phyloP scores from a whole-genome alignment of 2,888 invertebrate genomes.

The Sesia bembeciformis region DNA sequence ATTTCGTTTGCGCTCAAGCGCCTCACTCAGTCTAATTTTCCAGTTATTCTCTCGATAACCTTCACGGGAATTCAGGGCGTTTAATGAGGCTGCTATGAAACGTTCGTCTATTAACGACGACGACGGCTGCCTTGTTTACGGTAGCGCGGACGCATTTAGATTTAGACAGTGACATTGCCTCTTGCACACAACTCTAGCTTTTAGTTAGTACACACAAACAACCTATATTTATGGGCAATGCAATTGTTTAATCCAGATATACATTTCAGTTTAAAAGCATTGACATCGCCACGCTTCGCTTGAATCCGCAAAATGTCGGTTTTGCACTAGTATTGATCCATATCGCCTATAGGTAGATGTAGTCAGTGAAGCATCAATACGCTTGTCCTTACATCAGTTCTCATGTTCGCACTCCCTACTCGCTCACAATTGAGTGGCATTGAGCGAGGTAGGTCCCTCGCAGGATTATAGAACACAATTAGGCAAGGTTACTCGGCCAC shows the following conservation, averaged over 20 bases:
- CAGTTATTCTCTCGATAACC: slow-evolving; percentile 42
- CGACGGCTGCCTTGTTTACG: slow-evolving; percentile 62
- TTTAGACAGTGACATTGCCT: slow-evolving; percentile 46
- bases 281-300: too few relatives aligned
- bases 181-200: slow-evolving; percentile 29
- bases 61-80: slow-evolving; percentile 62
- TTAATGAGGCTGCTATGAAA: slow-evolving; percentile 67
- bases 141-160: slow-evolving; percentile 66
- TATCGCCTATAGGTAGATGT: not conserved
- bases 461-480: slow-evolving; percentile 20
- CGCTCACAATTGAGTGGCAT: slow-evolving; percentile 66
- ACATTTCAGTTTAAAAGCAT: too few relatives aligned
- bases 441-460: slow-evolving; percentile 48
- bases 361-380: slow-evolving; percentile 19
- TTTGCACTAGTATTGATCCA: too few relatives aligned
- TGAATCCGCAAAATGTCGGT: too few relatives aligned
- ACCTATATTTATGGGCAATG: slow-evolving; percentile 5
- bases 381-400: slow-evolving; percentile 38
- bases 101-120: slow-evolving; percentile 70
- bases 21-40: not conserved
- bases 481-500: slow-evolving; percentile 54
- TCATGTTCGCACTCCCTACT: slow-evolving; percentile 62
- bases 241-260: not conserved
- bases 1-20: not conserved
- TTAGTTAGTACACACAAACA: slow-evolving; percentile 12